These are phyloP conservation scores for Brachyopa scutellaris DNA, from an alignment of 2,888 invertebrate species.

Conservation along the genomic window DNA sequence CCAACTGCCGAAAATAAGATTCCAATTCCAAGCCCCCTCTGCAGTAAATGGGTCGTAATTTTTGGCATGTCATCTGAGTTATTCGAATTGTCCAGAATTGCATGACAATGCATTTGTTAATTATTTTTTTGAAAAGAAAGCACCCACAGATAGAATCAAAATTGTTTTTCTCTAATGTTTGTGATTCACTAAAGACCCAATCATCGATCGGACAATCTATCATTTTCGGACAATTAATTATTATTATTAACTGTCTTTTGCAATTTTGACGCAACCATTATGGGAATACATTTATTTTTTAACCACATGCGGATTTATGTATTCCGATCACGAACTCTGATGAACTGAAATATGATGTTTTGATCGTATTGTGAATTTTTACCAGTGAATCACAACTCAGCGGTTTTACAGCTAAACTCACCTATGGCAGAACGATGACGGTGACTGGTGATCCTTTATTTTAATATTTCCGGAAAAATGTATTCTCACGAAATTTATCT, in stretches of 20 bases:
- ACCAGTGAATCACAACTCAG: constrained; percentile 46
- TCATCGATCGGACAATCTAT: constrained; percentile 12
- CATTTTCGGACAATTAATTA: constrained; percentile 8
- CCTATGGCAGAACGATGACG: background rate
- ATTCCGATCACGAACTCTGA: constrained; percentile 53
- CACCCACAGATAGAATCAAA: constrained; percentile 19
- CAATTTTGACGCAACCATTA: constrained; percentile 6
- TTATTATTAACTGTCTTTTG: constrained; percentile 23
- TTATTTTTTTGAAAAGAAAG: constrained; percentile 22
- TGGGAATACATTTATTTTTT: no score
- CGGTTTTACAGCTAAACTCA: constrained; percentile 17
- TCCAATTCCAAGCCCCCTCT: constrained; percentile 24
- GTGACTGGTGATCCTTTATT: constrained; percentile 3
- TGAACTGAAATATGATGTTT: constrained; percentile 49
- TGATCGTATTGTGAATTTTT: constrained; percentile 16
- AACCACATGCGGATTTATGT: background rate
- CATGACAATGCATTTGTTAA: constrained; percentile 58
- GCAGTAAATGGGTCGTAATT: constrained; percentile 48
- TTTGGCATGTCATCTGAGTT: constrained; percentile 33
- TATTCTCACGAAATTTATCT: no score
- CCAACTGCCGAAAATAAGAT: constrained; percentile 56
- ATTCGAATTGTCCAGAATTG: constrained; percentile 53
- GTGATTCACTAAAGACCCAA: constrained; percentile 36
- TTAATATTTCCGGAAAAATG: constrained; percentile 25
- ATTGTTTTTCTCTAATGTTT: constrained; percentile 42